Base-by-base conservation (phyloP, 2,888 invertebrate genomes). In the Drosophila atripex region DNA sequence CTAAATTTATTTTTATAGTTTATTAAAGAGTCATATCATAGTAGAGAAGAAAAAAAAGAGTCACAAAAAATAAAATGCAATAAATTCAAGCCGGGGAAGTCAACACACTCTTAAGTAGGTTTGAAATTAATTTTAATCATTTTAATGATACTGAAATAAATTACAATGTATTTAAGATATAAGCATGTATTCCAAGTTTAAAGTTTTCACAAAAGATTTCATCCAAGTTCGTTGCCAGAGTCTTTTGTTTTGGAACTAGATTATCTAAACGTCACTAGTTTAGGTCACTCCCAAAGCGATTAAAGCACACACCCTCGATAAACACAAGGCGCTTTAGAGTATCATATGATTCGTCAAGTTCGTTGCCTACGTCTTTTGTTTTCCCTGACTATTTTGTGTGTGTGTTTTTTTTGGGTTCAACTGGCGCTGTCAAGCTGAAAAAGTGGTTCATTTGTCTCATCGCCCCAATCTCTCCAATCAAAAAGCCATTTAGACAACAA, bases 1-100 rank as follows among this genome's bases (percentile, higher is more conserved):
- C 76, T 82, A 79, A 79, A 86, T 82, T 80, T 85, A 83, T 85
- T 83, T 88, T 87, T 87, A 87, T 87, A 80, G 86, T 80, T 88
- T 87, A 87, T 87, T 88, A 88, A 87, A 83, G 77, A 80, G 82
- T 68, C 75, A 71, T 75, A 75, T 71, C 70, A 57, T 70, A 53
- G 58, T 28, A 9, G 28, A 9, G 28, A 28, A n/a, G n/a, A n/a
- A n/a, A 50, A 41, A 35, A 51, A 41, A 45, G 47, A 35, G 35
- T 38, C 45, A 50, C 51, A 43, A 18, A 4, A 58, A 46, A 57
- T 52, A 66, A 53, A 51, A 61, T 60, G 50, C 51, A 38, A 52
- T 70, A 55, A 51, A 28, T 51, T 38, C 18, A 23, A 9, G 38
- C 14, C 18, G 25, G 43, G 12, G 21, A 28, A 30, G 60, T 60